phyloP scores from a whole-genome alignment of 2,113 vertebrate species.

The Cheirogaleus medius region DNA sequence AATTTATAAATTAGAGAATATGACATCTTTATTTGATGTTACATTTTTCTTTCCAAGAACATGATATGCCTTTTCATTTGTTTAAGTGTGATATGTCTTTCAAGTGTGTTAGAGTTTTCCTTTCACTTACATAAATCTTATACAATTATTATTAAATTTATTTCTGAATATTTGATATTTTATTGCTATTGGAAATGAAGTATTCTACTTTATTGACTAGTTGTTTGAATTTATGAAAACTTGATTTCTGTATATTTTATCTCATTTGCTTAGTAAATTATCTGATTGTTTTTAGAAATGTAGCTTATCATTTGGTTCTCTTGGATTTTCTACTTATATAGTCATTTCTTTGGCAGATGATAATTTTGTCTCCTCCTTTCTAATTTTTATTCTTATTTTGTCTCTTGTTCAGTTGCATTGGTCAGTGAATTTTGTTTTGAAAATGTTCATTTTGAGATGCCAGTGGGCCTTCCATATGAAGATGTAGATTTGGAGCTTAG shows the following conservation, averaged over 20 bases:
- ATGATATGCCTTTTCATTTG: not conserved
- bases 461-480: not conserved
- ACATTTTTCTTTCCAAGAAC: not conserved
- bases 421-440: not conserved
- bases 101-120: not conserved
- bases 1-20: not conserved
- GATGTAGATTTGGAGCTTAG: not conserved
- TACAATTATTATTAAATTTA: not conserved
- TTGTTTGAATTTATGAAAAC: not conserved
- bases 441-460: not conserved
- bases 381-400: not conserved
- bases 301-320: not conserved
- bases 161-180: not conserved
- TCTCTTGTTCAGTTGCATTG: not conserved
- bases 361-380: not conserved
- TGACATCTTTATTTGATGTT: not conserved
- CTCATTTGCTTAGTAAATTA: not conserved
- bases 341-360: conserved; percentile 15
- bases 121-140: not conserved
- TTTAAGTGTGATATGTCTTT: not conserved
- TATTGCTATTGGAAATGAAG: not conserved
- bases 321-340: not conserved
- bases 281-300: not conserved
- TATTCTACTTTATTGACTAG: not conserved
- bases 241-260: not conserved